A percentile compares a stretch with the other conserved stretches of the same genome.
Evolutionary conservation across 2,888 invertebrate genomes (phyloP).

Genomic region (Dexiosoma caninum): DNA sequence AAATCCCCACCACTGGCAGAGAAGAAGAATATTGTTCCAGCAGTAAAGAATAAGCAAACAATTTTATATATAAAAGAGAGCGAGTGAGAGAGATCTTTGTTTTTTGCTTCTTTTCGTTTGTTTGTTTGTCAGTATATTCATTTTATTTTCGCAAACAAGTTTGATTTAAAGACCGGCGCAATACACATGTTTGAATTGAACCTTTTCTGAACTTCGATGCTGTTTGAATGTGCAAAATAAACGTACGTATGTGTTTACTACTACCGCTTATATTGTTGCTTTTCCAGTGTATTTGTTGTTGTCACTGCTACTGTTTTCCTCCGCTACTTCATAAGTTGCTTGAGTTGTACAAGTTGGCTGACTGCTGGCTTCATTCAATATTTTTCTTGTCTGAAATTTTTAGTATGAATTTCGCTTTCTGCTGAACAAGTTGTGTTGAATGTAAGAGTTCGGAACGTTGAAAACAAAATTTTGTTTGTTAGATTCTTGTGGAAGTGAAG

Average conservation of each 20-base stretch:
- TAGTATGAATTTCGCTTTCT: slow-evolving; percentile 78
- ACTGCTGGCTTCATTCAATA: slow-evolving; percentile 65
- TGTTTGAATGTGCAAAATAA: background rate
- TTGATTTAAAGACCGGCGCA: slow-evolving; percentile 54
- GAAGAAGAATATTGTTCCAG: slow-evolving; percentile 8
- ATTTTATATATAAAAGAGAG: background rate
- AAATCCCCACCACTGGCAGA: slow-evolving; percentile 33
- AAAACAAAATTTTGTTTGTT: slow-evolving; percentile 2
- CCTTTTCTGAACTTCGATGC: background rate
- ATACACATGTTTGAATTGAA: slow-evolving; percentile 49
- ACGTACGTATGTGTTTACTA: background rate
- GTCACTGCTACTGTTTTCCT: background rate
- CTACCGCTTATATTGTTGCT: slow-evolving; percentile 1
- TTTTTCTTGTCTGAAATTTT: slow-evolving; percentile 68
- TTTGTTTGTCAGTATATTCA: background rate
- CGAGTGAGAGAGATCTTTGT: slow-evolving; percentile 24
- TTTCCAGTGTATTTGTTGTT: slow-evolving; percentile 31
- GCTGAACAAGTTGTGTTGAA: slow-evolving; percentile 73
- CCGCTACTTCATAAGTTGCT: slow-evolving; percentile 14
- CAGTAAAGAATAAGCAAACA: background rate
- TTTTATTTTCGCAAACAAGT: slow-evolving; percentile 26
- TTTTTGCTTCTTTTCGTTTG: background rate
- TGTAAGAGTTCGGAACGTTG: slow-evolving; percentile 66
- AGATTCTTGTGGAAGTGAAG: slow-evolving; percentile 59
- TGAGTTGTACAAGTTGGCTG: slow-evolving; percentile 56